A percentile compares a stretch with the other conserved stretches of the same genome.
Evolutionary conservation across 2,797 vertebrate genomes (phyloP).

Genomic region (Poeciliopsis paucimaculata): DNA sequence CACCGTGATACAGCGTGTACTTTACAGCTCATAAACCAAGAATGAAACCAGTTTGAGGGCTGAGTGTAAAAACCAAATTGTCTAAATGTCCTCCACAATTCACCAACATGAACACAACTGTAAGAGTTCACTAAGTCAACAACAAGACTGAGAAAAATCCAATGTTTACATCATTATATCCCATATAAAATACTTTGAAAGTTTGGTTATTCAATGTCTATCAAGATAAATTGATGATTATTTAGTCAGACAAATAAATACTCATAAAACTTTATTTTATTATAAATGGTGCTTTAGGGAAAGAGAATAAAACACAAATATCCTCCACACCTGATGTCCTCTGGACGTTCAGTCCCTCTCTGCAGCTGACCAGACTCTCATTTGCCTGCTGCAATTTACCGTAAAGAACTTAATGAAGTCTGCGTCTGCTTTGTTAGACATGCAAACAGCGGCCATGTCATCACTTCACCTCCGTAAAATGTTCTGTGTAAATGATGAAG

Average conservation of each 20-base stretch:
- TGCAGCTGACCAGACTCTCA: background rate
- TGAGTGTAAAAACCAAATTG: background rate
- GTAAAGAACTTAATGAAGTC: background rate
- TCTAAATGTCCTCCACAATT: background rate
- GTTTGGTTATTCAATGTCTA: too few relatives aligned
- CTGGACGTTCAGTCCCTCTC: background rate
- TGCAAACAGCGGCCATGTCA: background rate
- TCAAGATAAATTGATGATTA: too few relatives aligned
- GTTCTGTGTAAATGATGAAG: background rate
- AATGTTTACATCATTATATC: background rate
- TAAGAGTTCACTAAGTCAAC: background rate
- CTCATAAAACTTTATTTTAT: background rate
- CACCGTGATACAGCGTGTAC: too few relatives aligned
- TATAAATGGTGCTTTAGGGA: background rate
- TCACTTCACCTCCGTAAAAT: background rate
- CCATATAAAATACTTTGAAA: background rate
- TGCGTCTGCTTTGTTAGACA: background rate
- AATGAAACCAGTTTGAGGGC: too few relatives aligned
- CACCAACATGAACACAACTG: background rate
- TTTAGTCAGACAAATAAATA: background rate
- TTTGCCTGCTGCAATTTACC: constrained; percentile 2
- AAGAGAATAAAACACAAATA: background rate
- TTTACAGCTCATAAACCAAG: too few relatives aligned
- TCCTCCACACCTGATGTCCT: background rate
- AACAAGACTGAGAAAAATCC: background rate